Evolutionary conservation across 2,797 vertebrate genomes (phyloP).

Genomic region (Odontamblyopus lacepedii): DNA sequence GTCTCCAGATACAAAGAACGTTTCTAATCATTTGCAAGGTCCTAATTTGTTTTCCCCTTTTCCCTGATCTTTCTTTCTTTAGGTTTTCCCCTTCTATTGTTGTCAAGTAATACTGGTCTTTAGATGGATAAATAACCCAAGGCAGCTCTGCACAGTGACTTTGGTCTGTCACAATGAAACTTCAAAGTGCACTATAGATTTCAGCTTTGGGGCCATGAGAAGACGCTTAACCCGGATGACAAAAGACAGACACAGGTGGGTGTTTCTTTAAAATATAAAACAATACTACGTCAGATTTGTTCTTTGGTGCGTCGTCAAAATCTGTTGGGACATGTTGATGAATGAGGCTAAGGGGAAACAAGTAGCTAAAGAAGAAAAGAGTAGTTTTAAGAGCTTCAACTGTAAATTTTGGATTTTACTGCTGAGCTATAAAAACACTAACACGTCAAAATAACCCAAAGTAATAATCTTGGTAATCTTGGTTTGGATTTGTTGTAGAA

Average conservation of each 20-base stretch:
- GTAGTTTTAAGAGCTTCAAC: constrained; percentile 19
- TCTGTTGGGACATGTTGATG: constrained; percentile 58
- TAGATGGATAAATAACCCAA: constrained; percentile 72
- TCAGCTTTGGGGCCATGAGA: constrained; percentile 50
- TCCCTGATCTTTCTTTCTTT: constrained; percentile 52
- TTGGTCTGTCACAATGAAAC: constrained; percentile 54
- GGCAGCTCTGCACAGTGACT: constrained; percentile 50
- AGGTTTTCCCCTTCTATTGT: constrained; percentile 50
- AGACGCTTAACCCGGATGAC: constrained; percentile 54
- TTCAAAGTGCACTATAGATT: constrained; percentile 70
- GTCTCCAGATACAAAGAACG: constrained; percentile 35
- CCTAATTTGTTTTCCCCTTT: constrained; percentile 59
- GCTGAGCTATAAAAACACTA: not conserved
- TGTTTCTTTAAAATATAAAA: constrained; percentile 68
- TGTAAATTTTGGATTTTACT: constrained; percentile 18
- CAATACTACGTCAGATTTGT: constrained; percentile 61
- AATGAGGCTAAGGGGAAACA: constrained; percentile 44
- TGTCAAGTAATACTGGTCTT: constrained; percentile 48
- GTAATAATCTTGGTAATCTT: not conserved
- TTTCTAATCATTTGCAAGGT: constrained; percentile 55
- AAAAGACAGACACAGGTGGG: constrained; percentile 67
- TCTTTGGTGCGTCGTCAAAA: constrained; percentile 49
- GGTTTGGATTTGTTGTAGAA: not conserved
- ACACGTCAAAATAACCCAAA: not conserved
- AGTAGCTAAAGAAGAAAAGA: constrained; percentile 23